Evolutionary conservation across 2,113 vertebrate genomes (phyloP).

Genomic region (Sciurus niger): DNA sequence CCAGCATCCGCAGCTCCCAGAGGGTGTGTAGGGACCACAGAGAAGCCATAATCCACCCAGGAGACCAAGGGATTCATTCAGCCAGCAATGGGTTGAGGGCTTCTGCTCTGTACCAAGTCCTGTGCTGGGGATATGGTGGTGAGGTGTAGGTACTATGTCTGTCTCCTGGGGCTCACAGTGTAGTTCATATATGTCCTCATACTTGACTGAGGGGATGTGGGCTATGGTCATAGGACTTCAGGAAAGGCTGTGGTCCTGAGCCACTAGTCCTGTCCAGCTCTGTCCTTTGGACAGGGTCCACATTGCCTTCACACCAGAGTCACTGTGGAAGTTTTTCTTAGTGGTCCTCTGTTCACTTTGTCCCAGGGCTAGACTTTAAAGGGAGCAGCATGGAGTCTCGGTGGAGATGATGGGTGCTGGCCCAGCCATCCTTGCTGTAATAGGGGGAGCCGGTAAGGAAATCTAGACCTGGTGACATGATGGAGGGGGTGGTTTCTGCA

Average conservation of each 20-base stretch:
- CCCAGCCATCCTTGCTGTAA: neutral
- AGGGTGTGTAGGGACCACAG: neutral
- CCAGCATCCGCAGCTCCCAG: neutral
- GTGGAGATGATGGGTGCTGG: neutral
- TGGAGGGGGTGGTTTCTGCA: neutral
- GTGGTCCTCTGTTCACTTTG: neutral
- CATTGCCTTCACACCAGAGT: neutral
- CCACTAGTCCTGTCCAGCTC: neutral
- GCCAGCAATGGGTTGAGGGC: neutral
- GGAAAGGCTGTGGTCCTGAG: neutral
- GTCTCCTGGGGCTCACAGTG: accelerated
- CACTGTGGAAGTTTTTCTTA: neutral
- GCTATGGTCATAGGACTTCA: neutral
- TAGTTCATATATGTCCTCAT: neutral
- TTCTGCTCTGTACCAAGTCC: accelerated
- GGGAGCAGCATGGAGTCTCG: neutral
- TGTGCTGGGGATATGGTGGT: neutral
- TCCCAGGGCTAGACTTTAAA: neutral
- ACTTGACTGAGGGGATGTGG: neutral
- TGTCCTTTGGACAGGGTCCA: neutral
- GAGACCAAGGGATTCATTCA: neutral
- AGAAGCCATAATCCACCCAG: accelerated
- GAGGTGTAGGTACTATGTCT: accelerated
- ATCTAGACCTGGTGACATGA: neutral
- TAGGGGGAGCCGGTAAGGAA: no score